Evolutionary conservation across 2,888 invertebrate species (phyloP), one percentile per base, ranked within the genome.

Genomic region (Tethea ocularis): DNA sequence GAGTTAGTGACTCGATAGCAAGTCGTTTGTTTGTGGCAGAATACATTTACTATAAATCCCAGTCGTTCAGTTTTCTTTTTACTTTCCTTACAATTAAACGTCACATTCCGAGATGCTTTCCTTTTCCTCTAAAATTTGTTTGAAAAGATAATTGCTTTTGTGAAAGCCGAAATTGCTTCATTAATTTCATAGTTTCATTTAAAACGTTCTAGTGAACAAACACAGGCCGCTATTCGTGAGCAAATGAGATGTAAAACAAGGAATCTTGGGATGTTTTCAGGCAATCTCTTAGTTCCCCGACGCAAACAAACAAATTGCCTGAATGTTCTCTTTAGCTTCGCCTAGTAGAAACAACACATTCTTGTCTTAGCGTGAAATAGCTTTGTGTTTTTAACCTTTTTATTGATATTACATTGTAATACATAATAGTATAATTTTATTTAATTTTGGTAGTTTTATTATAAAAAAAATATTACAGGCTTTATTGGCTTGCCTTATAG

Each of bases 181-280:
- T 69, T 65, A 68, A 69, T 73, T 68, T 65, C 62, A 57, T 65
- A 65, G 67, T 71, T 68, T 61, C 60, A 62, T 68, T 74, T 46
- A 65, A 73, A 65, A 57, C 67, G 59, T 66, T 60, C 58, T 56
- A 56, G 62, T 53, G 57, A 64, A 71, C 66, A 69, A 71, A 71
- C 66, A 67, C 61, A 56, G 69, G 68, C 65, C 66, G 68, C 68
- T 69, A 72, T 76, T 78, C 68, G 75, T 66, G 72, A 78, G 77
- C 69, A 84, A 85, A 85, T 83, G 84, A 80, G 82, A 83, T 85
- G 84, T 86, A 81, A 86, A 84, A 84, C 80, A 82, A 80, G 77
- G 77, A 81, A 82, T 83, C 79, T 77, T 67, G 77, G 72, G 67
- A 78, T 82, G 78, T 78, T 82, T 82, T 79, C 80, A 83, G 80